Base-by-base conservation (phyloP, 2,888 invertebrate species). In the Protula sp. region DNA sequence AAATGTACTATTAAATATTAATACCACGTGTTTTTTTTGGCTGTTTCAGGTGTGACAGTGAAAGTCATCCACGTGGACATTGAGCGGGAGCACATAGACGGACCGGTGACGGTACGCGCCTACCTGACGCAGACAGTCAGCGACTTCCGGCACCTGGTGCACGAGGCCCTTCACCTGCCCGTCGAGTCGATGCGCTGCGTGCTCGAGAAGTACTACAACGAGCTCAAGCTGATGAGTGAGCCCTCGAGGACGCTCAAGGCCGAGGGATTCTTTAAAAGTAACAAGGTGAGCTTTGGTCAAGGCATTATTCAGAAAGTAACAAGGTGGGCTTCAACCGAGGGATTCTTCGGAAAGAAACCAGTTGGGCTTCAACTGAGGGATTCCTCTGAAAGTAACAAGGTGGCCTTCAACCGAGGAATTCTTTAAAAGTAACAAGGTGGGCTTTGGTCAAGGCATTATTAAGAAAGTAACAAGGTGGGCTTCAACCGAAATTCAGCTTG, bases 1-100 rank as follows among this genome's bases (percentile, higher is more conserved):
- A n/a, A n/a, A n/a, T n/a, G n/a, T n/a, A n/a, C n/a, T n/a, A n/a
- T n/a, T n/a, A n/a, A n/a, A n/a, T n/a, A n/a, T n/a, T n/a, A n/a
- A n/a, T n/a, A n/a, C 38, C 38, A 38, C 9, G 9, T 38, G 9
- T 19, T 38, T 19, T 38, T 38, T 38, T 50, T 22, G 5, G 14
- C 24, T 24, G 9, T 50, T 50, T 5, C 50, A 50, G 50, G 50
- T 22, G 24, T 24, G 22, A n/a, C 50, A 50, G 24, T 58, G n/a
- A 58, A 53, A 58, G 58, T 58, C 24, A 27, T 26, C 27, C 38
- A 45, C n/a, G 38, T 31, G 27, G 58, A 58, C 27, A 26, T 58
- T 9, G 27, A 5, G 24, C 28, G 22, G 22, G 58, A 58, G 45
- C 28, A 30, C 14, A 58, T 58, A 2, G 24, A 27, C 9, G 38